Evolutionary conservation across 2,888 invertebrate species (phyloP), one percentile per base, ranked within the genome.

Genomic region (Lumbricus terrestris): DNA sequence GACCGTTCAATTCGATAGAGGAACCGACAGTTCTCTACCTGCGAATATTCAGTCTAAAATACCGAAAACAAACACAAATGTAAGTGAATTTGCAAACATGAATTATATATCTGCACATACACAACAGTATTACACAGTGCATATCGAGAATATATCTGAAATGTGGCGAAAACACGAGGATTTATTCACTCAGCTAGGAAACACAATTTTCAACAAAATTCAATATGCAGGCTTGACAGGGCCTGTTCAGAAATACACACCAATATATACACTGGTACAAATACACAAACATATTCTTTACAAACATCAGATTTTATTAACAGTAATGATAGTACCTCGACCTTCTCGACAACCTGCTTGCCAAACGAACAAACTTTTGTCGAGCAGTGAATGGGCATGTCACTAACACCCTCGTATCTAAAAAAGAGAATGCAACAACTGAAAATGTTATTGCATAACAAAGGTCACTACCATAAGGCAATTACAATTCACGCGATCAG

Each of bases 301-400:
- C 29, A n/a, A 69, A 69, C 69, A 69, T 29, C 29, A 69, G 69
- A 69, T 69, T 69, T 69, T 8, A 69, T 69, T n/a, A 29, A 29
- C 11, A 69, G 69, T 69, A n/a, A 69, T 69, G 20, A 69, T 69
- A 69, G n/a, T n/a, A 96, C 96, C 95, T 99, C 99, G 91, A 99
- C 98, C 96, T 99, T 99, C 95, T 99, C 99, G 92, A 99, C 99
- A 92, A 99, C 99, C 96, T 99, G 98, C 95, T 99, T 99, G 93
- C 99, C 99, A 95, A 99, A 99, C 93, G 99, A 99, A 96, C 99
- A 99, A 93, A 99, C 99, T 96, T 99, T 99, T 93, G 99, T 99
- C 94, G 99, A 99, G 96, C 99, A 98, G 93, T 98, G 98, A 95
- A 99, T 98, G 94, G 98, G 98, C 97, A 99, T 98, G 96, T 98